Evolutionary conservation across 2,888 invertebrate species (phyloP).

Genomic region (Myopa testacea): DNA sequence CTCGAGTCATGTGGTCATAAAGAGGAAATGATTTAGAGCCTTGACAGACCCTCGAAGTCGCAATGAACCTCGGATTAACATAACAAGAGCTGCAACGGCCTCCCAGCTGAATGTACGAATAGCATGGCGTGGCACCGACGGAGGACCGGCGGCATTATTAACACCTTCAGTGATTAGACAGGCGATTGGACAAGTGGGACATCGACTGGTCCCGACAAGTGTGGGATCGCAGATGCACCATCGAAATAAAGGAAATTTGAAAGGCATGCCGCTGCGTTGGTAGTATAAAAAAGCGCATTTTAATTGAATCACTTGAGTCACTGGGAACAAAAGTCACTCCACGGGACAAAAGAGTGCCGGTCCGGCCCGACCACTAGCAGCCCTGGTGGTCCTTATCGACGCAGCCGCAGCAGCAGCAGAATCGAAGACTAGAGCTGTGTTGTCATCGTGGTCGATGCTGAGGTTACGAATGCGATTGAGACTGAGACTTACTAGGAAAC

Average conservation of each 20-base stretch:
- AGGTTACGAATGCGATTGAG: background rate
- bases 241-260: background rate
- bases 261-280: background rate
- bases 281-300: slow-evolving; percentile 8
- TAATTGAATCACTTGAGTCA: slow-evolving; percentile 32
- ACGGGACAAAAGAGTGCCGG: background rate
- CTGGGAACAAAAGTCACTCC: background rate
- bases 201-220: background rate
- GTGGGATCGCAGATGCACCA: background rate
- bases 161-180: slow-evolving; percentile 2
- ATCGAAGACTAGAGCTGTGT: background rate
- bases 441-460: background rate
- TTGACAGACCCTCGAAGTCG: background rate
- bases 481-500: background rate
- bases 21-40: background rate
- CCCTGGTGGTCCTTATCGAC: slow-evolving; percentile 25
- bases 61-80: slow-evolving; percentile 1
- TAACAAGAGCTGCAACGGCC: slow-evolving; percentile 9
- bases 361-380: background rate
- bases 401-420: background rate
- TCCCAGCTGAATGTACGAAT: background rate
- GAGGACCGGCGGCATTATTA: slow-evolving; percentile 12
- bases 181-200: background rate
- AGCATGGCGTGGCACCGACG: background rate
- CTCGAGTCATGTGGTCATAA: background rate